phyloP scores from a whole-genome alignment of 2,113 vertebrate species.

The Sapayoa aenigma region DNA sequence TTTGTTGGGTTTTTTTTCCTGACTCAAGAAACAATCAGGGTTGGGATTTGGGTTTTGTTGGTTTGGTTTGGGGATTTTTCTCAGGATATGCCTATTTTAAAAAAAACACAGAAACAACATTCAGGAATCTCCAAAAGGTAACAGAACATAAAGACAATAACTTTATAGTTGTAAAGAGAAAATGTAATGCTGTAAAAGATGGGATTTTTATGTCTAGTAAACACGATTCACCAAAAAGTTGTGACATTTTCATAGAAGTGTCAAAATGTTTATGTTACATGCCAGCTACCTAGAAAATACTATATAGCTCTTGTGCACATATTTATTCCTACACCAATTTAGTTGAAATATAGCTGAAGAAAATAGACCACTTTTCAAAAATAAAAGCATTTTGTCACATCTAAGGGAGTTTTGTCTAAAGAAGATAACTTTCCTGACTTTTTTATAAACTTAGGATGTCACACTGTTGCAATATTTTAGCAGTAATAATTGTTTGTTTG shows the following conservation, averaged over 20 bases:
- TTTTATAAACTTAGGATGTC: neutral
- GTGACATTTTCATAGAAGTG: neutral
- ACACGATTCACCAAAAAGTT: neutral
- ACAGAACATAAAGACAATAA: neutral
- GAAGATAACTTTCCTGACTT: neutral
- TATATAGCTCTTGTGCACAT: neutral
- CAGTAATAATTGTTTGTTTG: neutral
- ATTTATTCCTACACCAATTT: neutral
- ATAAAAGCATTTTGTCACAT: neutral
- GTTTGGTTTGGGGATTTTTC: neutral
- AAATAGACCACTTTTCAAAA: neutral
- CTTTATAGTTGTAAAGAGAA: neutral
- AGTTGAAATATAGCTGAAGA: neutral
- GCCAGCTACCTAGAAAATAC: neutral
- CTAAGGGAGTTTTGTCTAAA: neutral
- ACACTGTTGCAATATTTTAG: neutral
- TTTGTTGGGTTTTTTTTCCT: neutral
- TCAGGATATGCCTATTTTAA: neutral
- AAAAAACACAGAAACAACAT: neutral
- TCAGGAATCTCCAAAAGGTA: neutral
- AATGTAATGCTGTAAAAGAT: neutral
- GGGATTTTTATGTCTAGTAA: neutral
- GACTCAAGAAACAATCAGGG: neutral
- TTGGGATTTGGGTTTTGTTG: neutral
- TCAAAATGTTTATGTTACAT: neutral